Evolutionary conservation across 1,140 invertebrate genomes (phyloP), one percentile per base, ranked within the genome.

Genomic region (Drosophila sucinea): DNA sequence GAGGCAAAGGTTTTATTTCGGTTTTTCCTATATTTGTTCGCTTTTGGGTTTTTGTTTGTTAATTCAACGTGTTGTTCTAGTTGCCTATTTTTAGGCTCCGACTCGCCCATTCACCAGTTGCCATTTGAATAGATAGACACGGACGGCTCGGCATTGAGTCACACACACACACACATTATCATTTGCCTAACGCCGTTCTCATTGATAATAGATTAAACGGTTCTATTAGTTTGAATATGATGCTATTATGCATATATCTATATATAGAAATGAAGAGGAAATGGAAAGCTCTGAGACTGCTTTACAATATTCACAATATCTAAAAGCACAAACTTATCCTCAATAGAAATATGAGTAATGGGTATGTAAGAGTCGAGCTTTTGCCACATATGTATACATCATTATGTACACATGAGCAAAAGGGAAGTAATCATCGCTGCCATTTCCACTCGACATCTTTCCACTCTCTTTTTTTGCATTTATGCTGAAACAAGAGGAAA

Each of bases 391-490:
- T 6, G 3, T 23, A 3, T 6, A 51, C 7, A 8, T 2, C 23
- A 51, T 51, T 51, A 51, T 27, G 44, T 23, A 27, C 44, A 51
- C 17, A 47, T 2, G 23, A 23, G 5, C 44, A 23, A 47, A 47
- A 51, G 44, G 44, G 44, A 51, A 51, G 23, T 51, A 51, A 51
- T 51, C 44, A 27, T 51, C 23, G 23, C 44, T 10, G 44, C 23
- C 44, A 51, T 51, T 51, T 51, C 44, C 44, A 51, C 44, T 51
- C 44, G 44, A 27, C 44, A 51, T 51, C 6, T 51, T 51, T 51
- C 4, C 7, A 10, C 44, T 51, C 3, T 10, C 33, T 1, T 17
- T 27, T 25, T 27, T 27, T 27, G 44, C 44, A 25, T 27, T 51
- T 27, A 47, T 1, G 44, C 17, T 47, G 23, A 51, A 51, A 27